Conservation (phyloP, 2,797 vertebrate species). For the Manis crassicaudata region DNA sequence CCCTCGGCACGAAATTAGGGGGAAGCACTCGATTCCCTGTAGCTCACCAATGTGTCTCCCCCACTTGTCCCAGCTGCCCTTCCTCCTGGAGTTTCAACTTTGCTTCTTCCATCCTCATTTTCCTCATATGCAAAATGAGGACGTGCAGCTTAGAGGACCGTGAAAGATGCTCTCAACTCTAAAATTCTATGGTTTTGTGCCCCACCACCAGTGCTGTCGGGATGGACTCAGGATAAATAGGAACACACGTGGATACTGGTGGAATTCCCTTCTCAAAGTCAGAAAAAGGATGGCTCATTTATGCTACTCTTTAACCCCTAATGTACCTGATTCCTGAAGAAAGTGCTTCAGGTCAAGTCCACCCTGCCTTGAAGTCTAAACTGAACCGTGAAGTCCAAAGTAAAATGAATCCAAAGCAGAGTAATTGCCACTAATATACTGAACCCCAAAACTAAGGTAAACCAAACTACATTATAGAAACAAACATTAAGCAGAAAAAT, state of each 20-base stretch:
- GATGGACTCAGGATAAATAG: background rate
- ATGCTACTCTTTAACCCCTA: background rate
- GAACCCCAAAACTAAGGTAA: background rate
- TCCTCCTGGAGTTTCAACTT: background rate
- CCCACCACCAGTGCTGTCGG: background rate
- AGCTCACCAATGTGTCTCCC: background rate
- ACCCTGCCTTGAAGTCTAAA: conserved; percentile 30
- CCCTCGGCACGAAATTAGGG: background rate
- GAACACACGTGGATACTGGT: background rate
- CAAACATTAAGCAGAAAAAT: background rate
- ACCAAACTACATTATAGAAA: background rate
- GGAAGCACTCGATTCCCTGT: no score
- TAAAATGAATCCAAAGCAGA: conserved; percentile 43
- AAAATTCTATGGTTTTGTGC: background rate
- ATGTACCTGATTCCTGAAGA: background rate
- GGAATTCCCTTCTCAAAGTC: background rate
- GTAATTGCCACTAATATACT: background rate
- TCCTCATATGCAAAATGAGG: background rate
- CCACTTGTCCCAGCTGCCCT: background rate
- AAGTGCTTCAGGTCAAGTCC: background rate
- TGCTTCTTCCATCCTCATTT: background rate
- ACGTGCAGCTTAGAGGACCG: background rate
- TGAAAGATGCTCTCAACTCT: background rate
- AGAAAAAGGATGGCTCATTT: background rate
- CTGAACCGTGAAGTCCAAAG: conserved; percentile 26